Evolutionary conservation across 1,140 invertebrate species (phyloP).

Genomic region (Diabrotica undecimpunctata): DNA sequence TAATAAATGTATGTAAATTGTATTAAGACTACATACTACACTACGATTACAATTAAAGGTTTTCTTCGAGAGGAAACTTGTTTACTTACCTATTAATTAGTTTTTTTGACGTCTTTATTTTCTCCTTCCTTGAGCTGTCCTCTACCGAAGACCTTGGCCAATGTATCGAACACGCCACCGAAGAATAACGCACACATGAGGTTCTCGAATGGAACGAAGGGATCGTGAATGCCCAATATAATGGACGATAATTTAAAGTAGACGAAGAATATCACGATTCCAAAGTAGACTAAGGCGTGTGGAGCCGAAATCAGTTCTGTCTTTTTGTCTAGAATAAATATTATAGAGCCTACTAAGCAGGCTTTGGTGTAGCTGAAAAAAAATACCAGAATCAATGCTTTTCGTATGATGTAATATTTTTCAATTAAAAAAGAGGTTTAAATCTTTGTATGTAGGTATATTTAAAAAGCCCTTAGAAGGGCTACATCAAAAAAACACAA

Average conservation of each 20-base stretch:
- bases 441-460: not conserved
- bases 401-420: too few species aligned
- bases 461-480: too few species aligned
- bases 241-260: conserved; percentile 98
- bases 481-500: too few species aligned
- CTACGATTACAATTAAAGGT: too few species aligned
- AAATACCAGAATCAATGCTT: conserved; percentile 4
- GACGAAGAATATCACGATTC: conserved; percentile 98
- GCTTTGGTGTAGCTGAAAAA: conserved; percentile 90
- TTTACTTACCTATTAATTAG: conserved; percentile 56
- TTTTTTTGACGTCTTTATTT: conserved; percentile 74
- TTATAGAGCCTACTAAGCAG: conserved; percentile 88
- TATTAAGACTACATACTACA: too few species aligned
- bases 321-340: conserved; percentile 96
- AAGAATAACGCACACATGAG: conserved; percentile 95
- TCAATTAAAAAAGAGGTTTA: too few species aligned
- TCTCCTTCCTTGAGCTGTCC: conserved; percentile 76
- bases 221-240: conserved; percentile 94
- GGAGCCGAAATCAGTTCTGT: conserved; percentile 94
- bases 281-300: conserved; percentile 94
- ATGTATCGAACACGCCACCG: conserved; percentile 96
- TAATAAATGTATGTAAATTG: too few species aligned
- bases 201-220: conserved; percentile 98
- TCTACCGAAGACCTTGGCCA: conserved; percentile 77
- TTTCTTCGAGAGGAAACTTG: too few species aligned